Conservation (phyloP, 2,113 vertebrate genomes). For the Taurulus bubalis region DNA sequence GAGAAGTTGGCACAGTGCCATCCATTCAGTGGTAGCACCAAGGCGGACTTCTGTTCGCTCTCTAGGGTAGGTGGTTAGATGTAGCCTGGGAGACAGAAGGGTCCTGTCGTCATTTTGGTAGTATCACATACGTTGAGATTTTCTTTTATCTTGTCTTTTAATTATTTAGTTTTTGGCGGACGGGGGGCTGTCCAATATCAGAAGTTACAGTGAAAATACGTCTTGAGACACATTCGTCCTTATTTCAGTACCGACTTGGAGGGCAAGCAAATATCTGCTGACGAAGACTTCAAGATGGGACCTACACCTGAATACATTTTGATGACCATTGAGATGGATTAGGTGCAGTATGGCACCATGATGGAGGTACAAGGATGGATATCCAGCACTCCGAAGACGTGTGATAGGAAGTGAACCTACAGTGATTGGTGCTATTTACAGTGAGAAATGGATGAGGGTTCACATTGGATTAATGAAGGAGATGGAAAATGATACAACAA, state of each 20-base stretch:
- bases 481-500: slow-evolving; percentile 32
- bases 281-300: slow-evolving; percentile 43
- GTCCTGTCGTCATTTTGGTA: slow-evolving; percentile 46
- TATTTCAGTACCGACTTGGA: slow-evolving; percentile 34
- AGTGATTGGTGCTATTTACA: slow-evolving; percentile 35
- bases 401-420: slow-evolving; percentile 55
- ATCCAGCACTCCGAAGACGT: slow-evolving; percentile 33
- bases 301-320: slow-evolving; percentile 19
- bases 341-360: slow-evolving; percentile 37
- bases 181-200: slow-evolving; percentile 72
- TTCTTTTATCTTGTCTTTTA: slow-evolving; percentile 15
- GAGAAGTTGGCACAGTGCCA: slow-evolving; percentile 99
- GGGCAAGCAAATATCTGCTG: slow-evolving; percentile 56
- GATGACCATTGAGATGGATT: slow-evolving; percentile 33
- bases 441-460: slow-evolving; percentile 21
- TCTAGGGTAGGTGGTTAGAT: slow-evolving; percentile 88
- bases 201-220: slow-evolving; percentile 39
- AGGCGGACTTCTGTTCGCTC: slow-evolving; percentile 87
- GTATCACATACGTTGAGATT: slow-evolving; percentile 17
- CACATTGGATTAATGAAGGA: slow-evolving; percentile 41
- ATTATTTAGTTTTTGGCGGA: slow-evolving; percentile 58
- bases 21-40: slow-evolving; percentile 99
- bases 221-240: slow-evolving; percentile 37
- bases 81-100: slow-evolving; percentile 82
- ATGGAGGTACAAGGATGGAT: slow-evolving; percentile 30